These are phyloP conservation scores for Tylochromis polylepis DNA, from an alignment of 2,113 vertebrate genomes.

Conservation along the genomic window DNA sequence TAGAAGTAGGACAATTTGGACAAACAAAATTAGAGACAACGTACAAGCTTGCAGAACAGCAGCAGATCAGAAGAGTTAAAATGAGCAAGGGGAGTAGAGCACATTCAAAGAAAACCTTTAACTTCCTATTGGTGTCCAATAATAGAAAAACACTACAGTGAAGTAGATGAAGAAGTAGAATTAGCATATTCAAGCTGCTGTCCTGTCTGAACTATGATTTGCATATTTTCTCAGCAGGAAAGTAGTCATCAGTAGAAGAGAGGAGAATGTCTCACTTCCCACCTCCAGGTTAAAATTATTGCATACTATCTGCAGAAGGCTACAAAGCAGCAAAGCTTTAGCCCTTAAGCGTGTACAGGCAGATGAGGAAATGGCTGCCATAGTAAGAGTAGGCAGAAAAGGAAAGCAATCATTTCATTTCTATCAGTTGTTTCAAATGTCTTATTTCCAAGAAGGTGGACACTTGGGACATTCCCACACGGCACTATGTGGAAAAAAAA, in stretches of 20 bases:
- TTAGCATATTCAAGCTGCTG: not conserved
- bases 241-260: not conserved
- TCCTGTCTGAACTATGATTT: not conserved
- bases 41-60: not conserved
- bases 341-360: conserved; percentile 9
- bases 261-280: not conserved
- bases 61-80: not conserved
- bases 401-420: conserved; percentile 3
- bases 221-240: not conserved
- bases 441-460: not conserved
- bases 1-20: conserved; percentile 8
- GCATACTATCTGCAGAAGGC: not conserved
- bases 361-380: conserved; percentile 11
- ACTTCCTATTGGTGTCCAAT: not conserved
- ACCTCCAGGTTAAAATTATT: conserved; percentile 1
- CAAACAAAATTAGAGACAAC: not conserved
- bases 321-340: not conserved
- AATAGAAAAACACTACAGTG: not conserved
- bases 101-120: not conserved
- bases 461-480: not conserved
- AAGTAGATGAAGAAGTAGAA: not conserved
- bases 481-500: not conserved
- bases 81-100: not conserved
- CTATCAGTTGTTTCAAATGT: not conserved
- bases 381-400: not conserved